Base-by-base conservation (phyloP, 2,797 vertebrate species). In the Menidia menidia region DNA sequence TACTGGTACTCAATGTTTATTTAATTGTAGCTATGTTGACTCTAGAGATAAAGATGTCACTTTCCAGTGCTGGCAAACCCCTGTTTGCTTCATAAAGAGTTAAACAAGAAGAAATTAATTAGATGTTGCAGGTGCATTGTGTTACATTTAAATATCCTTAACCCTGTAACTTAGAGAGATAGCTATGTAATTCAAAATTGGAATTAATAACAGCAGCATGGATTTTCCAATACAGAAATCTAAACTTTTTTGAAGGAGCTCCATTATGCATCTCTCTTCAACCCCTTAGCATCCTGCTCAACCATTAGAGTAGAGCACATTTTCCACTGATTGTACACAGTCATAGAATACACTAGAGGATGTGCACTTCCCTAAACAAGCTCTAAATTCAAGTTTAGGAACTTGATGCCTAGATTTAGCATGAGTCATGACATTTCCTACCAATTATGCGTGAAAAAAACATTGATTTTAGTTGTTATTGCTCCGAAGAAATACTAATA, bases 21-120 rank as follows among this genome's bases (percentile, higher is more conserved):
- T 45, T 51, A 66, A 77, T 74, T 61, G 74, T 72, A 75, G 42
- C 1, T 66, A 77, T 90, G 84, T 89, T 88, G 85, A 88, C 74
- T 16, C 73, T 77, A 62, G 68, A 64, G 64, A 71, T 78, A 30
- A 75, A 55, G 53, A 60, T 69, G 32, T 71, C 35, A 59, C 39
- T 64, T 48, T 68, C 43, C 64, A n/a, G 1, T 42, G 25, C 3
- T 19, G 75, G 70, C 84, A 32, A 48, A 48, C 66, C 73, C 47
- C 35, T 85, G 78, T 89, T 89, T 81, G 53, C 82, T 76, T 83
- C 60, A 32, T 5, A 15, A 45, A 58, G 53, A 14, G 19, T 7
- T 60, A 57, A 48, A 64, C 19, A 54, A 51, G 52, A 3, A 32
- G 16, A 50, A 63, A 14, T 33, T 7, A 41, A 55, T 50, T 53